Percentiles rank a stretch among this genome's conserved stretches.
Conservation (phyloP, 2,888 invertebrate genomes). For the Leptinotarsa haldemani region DNA sequence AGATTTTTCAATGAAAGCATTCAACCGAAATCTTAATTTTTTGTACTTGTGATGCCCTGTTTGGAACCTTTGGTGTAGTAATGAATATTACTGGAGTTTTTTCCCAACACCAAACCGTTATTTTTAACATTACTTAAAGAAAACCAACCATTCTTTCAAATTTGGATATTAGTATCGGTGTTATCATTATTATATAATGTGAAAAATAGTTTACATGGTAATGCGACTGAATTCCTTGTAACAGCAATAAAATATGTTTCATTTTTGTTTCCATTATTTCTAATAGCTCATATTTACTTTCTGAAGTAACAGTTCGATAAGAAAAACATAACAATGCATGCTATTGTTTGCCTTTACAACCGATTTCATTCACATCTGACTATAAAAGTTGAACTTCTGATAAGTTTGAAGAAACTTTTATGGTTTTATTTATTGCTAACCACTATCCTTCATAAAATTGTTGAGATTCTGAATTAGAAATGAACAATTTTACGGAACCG, state of each 20-base stretch:
- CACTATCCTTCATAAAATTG: slow-evolving; percentile 19
- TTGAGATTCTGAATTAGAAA: slow-evolving; percentile 11
- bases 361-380: slow-evolving; percentile 29
- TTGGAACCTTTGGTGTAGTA: too few species aligned
- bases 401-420: slow-evolving; percentile 27
- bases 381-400: slow-evolving; percentile 37
- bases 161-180: background rate
- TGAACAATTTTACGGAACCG: too few species aligned
- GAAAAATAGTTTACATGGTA: background rate
- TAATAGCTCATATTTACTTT: slow-evolving; percentile 4
- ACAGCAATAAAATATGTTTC: background rate
- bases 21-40: too few species aligned
- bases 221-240: background rate
- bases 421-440: slow-evolving; percentile 16
- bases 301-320: slow-evolving; percentile 30
- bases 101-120: too few species aligned
- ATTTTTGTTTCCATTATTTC: background rate
- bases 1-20: too few species aligned
- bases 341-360: slow-evolving; percentile 38
- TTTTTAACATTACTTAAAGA: background rate
- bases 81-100: too few species aligned
- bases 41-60: too few species aligned
- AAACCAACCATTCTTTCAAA: background rate
- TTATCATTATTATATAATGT: background rate
- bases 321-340: slow-evolving; percentile 24